These are phyloP conservation scores for Alsophila aescularia DNA, from an alignment of 2,888 invertebrate species.

Conservation along the genomic window DNA sequence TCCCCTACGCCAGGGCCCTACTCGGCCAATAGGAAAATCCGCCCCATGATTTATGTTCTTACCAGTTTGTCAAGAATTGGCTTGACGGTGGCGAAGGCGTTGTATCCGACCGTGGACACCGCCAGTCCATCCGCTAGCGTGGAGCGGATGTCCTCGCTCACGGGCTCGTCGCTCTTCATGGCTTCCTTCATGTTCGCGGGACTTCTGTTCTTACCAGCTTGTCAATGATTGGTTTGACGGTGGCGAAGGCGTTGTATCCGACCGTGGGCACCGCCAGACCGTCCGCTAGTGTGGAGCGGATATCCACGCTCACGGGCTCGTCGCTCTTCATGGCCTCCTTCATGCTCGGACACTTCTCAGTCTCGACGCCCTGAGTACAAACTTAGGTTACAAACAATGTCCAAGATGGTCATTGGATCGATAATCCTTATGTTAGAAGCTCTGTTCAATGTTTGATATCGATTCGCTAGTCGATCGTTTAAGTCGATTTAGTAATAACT, in stretches of 20 bases:
- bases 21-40: too few relatives aligned
- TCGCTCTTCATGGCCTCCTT: conserved; percentile 88
- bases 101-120: conserved; percentile 94
- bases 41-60: too few relatives aligned
- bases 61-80: conserved; percentile 91
- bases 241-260: conserved; percentile 93
- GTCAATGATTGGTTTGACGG: conserved; percentile 89
- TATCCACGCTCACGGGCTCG: conserved; percentile 87
- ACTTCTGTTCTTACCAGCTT: conserved; percentile 88
- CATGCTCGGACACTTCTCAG: conserved; percentile 96
- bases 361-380: conserved; percentile 91
- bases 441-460: too few relatives aligned
- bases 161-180: conserved; percentile 87
- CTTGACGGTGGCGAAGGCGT: conserved; percentile 90
- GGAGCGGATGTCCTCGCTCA: conserved; percentile 87
- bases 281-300: conserved; percentile 92
- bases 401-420: too few relatives aligned
- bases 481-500: too few relatives aligned
- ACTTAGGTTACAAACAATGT: not conserved
- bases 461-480: too few relatives aligned
- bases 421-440: too few relatives aligned
- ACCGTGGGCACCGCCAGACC: conserved; percentile 95
- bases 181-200: conserved; percentile 93
- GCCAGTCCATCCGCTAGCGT: conserved; percentile 95
- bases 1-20: too few relatives aligned